These are phyloP conservation scores for Ischnura elegans DNA, from an alignment of 2,888 invertebrate genomes.

Conservation along the genomic window DNA sequence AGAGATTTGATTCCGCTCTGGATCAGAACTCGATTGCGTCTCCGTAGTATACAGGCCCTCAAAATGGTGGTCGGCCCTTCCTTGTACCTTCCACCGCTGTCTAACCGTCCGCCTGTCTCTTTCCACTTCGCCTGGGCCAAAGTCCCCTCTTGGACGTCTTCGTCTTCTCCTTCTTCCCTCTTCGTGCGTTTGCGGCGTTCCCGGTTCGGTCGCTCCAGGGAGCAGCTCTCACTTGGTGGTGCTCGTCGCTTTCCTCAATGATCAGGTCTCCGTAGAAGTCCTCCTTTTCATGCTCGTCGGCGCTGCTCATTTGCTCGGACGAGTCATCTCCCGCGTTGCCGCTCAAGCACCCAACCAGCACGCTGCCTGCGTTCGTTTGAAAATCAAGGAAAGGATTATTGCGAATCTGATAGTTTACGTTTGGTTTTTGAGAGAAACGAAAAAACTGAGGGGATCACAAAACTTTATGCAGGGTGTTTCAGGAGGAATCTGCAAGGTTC, in stretches of 20 bases:
- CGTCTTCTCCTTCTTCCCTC: not conserved
- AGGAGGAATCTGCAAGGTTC: too few relatives aligned
- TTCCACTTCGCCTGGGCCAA: not conserved
- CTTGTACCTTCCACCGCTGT: not conserved
- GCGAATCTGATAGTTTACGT: too few relatives aligned
- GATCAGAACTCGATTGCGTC: not conserved
- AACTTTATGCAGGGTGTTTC: too few relatives aligned
- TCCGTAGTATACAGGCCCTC: not conserved
- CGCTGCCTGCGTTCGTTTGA: not conserved
- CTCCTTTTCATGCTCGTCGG: not conserved
- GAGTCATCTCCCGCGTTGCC: not conserved
- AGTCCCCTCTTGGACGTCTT: not conserved
- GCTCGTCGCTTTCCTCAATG: not conserved
- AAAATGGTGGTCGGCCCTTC: not conserved
- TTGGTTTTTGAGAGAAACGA: too few relatives aligned
- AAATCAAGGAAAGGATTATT: too few relatives aligned
- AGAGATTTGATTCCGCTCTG: too few relatives aligned
- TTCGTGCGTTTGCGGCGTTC: not conserved
- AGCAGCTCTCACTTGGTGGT: conserved; percentile 18
- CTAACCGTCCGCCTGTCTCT: not conserved
- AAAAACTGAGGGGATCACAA: too few relatives aligned
- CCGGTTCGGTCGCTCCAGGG: not conserved
- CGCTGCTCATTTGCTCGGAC: not conserved
- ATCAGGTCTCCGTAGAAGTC: not conserved
- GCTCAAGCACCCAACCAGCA: not conserved